Percentiles rank a stretch among this genome's conserved stretches.
These are phyloP conservation scores for Chaitophorus viminalis DNA, from an alignment of 2,888 invertebrate species.

Conservation along the genomic window DNA sequence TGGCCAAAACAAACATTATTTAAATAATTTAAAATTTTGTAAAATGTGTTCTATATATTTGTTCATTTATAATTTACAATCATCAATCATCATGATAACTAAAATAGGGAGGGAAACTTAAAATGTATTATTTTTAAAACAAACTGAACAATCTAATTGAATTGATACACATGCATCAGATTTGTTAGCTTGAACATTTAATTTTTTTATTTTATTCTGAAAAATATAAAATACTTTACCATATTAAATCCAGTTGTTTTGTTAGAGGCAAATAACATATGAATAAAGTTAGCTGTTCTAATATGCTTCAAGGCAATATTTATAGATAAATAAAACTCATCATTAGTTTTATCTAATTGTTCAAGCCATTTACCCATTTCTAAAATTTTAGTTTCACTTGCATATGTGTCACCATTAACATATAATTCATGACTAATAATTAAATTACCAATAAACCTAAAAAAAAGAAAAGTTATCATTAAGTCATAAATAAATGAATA, in stretches of 20 bases:
- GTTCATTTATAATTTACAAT: too few species aligned
- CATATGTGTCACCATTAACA: conserved; percentile 14
- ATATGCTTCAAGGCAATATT: conserved; percentile 40
- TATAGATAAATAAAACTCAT: conserved; percentile 53
- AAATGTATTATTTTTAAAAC: too few species aligned
- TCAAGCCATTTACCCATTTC: conserved; percentile 51
- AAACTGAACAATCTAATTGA: too few species aligned
- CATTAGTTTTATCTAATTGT: conserved; percentile 26
- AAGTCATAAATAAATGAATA: neutral
- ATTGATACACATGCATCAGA: too few species aligned
- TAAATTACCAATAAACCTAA: conserved; percentile 53
- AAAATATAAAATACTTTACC: neutral
- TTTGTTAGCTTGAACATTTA: neutral
- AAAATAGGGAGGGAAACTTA: too few species aligned
- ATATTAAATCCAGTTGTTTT: neutral
- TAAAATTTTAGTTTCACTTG: conserved; percentile 31
- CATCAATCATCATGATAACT: too few species aligned
- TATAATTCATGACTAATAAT: conserved; percentile 53
- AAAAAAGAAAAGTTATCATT: neutral
- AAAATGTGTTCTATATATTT: too few species aligned
- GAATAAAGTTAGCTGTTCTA: conserved; percentile 16
- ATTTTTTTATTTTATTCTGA: neutral
- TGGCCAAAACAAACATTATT: too few species aligned
- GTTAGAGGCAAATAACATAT: conserved; percentile 24
- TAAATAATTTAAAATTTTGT: too few species aligned